Evolutionary conservation across 2,888 invertebrate genomes (phyloP).

Genomic region (Parthenolecanium corni): DNA sequence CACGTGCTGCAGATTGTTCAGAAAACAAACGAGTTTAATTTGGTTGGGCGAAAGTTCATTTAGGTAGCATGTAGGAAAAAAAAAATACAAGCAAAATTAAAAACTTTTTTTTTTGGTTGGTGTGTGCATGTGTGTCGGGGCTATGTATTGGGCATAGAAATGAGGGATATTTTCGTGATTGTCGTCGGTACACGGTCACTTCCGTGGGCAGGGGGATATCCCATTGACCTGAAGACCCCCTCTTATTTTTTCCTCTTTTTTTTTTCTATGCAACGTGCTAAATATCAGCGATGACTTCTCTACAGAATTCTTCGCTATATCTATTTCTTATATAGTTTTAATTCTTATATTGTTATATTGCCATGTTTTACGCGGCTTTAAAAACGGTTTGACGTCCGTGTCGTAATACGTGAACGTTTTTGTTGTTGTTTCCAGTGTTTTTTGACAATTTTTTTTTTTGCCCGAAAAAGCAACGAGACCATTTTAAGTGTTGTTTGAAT

Average conservation of each 20-base stretch:
- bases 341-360: constrained; percentile 13
- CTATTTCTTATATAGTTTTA: constrained; percentile 19
- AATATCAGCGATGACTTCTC: constrained; percentile 24
- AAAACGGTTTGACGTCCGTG: neutral
- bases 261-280: constrained; percentile 4
- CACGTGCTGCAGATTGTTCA: too few relatives aligned
- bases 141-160: too few relatives aligned
- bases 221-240: constrained; percentile 22
- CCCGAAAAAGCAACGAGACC: neutral
- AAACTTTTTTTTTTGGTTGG: too few relatives aligned
- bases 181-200: constrained; percentile 15
- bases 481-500: neutral
- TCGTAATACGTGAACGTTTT: neutral
- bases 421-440: neutral
- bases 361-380: constrained; percentile 6
- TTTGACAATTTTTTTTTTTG: neutral
- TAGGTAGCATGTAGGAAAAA: too few relatives aligned
- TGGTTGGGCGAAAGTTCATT: too few relatives aligned
- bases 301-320: constrained; percentile 15
- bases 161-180: constrained; percentile 14
- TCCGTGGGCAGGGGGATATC: constrained; percentile 16
- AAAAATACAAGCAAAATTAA: too few relatives aligned
- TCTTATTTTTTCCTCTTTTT: constrained; percentile 1
- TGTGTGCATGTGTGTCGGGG: too few relatives aligned
- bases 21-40: too few relatives aligned